Base-by-base conservation (phyloP, 2,113 vertebrate species). In the Semicossyphus pulcher region DNA sequence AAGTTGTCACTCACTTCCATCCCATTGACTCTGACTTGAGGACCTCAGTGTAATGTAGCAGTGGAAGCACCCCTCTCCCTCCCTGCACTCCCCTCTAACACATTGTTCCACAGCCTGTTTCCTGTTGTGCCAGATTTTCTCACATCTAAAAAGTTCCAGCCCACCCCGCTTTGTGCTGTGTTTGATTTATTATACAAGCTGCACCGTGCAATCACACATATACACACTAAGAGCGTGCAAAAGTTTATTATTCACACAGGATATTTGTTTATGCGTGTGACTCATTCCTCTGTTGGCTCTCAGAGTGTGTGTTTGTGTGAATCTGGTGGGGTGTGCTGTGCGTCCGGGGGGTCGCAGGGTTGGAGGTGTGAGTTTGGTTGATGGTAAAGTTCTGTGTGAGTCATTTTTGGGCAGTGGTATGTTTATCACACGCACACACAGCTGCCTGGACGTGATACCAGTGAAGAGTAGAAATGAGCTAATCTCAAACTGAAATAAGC, bases 381-480 rank as follows among this genome's bases (percentile, higher is more conserved):
- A 77, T 57, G 76, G 77, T 85, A 54, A 69, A 86, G 77, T 80
- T 76, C 60, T 66, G 58, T 67, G 54, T 91, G 90, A 90, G 72
- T 92, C 88, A 89, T 83, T 78, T 87, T 88, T 86, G 90, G 87
- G 72, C 86, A 76, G 60, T 58, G 62, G 84, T 80, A 42, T 88
- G 92, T 88, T 87, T 88, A 90, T 90, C 85, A 67, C 88, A 86
- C 83, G 59, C 81, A 76, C 56, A 31, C 87, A 81, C 89, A 94
- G 81, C 91, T 91, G 88, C 90, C 90, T 92, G 89, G 88, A 90
- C 68, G 70, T 81, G 78, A 93, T 91, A 90, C 69, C 72, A 73
- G n/a, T 83, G 89, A 89, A 88, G 86, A 86, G 75, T 75, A 92
- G 78, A 84, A 88, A 93, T 94, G 91, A 94, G 86, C 90, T 93